Conservation (phyloP, 2,797 vertebrate genomes). For the Scleropages formosus region DNA sequence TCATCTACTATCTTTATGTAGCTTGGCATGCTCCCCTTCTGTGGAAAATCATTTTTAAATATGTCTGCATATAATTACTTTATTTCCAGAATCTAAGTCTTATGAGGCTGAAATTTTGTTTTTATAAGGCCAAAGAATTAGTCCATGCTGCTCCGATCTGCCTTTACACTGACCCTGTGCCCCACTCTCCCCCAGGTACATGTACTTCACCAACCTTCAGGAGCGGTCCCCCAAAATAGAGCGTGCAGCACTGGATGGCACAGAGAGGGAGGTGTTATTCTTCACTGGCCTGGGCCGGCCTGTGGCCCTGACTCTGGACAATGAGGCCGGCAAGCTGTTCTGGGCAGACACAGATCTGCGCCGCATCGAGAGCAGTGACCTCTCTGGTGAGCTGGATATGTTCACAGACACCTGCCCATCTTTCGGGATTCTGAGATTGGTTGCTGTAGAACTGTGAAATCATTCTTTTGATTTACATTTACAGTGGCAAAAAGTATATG, state of each 20-base stretch:
- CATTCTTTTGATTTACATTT: too few relatives aligned
- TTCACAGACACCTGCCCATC: too few relatives aligned
- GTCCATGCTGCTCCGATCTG: background rate
- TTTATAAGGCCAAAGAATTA: too few relatives aligned
- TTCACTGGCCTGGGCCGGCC: conserved; percentile 91
- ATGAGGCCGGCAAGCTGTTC: conserved; percentile 86
- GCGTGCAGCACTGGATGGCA: conserved; percentile 89
- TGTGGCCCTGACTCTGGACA: conserved; percentile 85
- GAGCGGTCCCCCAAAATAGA: conserved; percentile 94
- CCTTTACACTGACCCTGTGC: background rate
- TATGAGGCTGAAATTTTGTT: too few relatives aligned
- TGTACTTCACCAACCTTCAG: conserved; percentile 98
- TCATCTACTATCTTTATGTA: too few relatives aligned
- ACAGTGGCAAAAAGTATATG: too few relatives aligned
- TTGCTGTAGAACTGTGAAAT: too few relatives aligned
- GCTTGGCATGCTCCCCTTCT: too few relatives aligned
- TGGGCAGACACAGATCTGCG: conserved; percentile 95
- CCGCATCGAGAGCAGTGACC: conserved; percentile 95
- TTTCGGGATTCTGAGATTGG: too few relatives aligned
- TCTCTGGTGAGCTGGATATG: conserved; percentile 77
- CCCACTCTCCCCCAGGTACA: conserved; percentile 72
- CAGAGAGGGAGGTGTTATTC: conserved; percentile 91
- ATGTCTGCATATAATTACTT: too few relatives aligned
- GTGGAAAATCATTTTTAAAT: too few relatives aligned
- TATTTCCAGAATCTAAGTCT: too few relatives aligned